phyloP scores from a whole-genome alignment of 2,113 vertebrate genomes.

The Sprattus sprattus region DNA sequence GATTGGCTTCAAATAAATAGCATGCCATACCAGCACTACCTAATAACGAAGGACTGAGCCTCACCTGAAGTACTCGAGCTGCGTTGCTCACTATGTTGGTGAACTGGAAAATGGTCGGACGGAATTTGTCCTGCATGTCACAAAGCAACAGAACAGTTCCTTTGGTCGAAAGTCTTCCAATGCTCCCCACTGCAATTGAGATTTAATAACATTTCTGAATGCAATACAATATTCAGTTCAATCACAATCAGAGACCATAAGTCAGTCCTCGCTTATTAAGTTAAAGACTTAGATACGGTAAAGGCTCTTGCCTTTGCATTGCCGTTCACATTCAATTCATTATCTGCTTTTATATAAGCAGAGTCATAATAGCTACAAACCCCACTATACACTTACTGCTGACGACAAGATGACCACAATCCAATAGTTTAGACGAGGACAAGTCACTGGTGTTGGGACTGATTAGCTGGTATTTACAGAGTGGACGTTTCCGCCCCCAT shows the following conservation, averaged over 20 bases:
- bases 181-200: constrained; percentile 61
- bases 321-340: not conserved
- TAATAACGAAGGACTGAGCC: not conserved
- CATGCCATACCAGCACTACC: not conserved
- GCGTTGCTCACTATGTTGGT: constrained; percentile 81
- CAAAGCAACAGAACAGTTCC: constrained; percentile 82
- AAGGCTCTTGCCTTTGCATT: not conserved
- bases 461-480: constrained; percentile 7
- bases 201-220: constrained; percentile 4
- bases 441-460: not conserved
- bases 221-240: not conserved
- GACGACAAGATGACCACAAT: not conserved
- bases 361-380: not conserved
- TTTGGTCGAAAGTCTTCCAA: constrained; percentile 70
- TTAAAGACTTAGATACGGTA: not conserved
- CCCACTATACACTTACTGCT: constrained; percentile 26
- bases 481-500: constrained; percentile 3
- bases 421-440: constrained; percentile 3
- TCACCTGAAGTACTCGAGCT: constrained; percentile 80
- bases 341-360: not conserved
- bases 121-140: constrained; percentile 90
- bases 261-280: not conserved
- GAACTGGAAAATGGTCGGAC: constrained; percentile 78
- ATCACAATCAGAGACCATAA: not conserved
- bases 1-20: not conserved